Conservation (phyloP, 2,888 invertebrate genomes). For the Temnothorax rugatulus region DNA sequence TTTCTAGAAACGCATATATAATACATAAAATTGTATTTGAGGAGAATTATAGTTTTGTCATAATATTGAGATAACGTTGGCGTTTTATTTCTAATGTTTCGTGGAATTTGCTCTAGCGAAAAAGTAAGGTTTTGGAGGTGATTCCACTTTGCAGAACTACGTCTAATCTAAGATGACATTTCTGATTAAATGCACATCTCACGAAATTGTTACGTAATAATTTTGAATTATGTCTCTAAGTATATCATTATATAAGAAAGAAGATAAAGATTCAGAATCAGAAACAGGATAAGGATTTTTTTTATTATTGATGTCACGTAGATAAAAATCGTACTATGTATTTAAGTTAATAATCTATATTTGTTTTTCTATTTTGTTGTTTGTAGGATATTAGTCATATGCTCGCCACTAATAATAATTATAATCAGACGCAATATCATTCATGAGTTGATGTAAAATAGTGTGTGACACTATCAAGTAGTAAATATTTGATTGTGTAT, state of each 20-base stretch:
- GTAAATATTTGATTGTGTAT: background rate
- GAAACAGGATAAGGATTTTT: background rate
- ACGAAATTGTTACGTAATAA: background rate
- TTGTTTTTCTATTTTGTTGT: background rate
- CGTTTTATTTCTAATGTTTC: no score
- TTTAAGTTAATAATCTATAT: slow-evolving; percentile 14
- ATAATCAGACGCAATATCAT: slow-evolving; percentile 6
- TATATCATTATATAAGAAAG: background rate
- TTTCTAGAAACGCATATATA: no score
- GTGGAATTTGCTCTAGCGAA: no score
- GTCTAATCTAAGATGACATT: background rate
- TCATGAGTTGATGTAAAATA: background rate
- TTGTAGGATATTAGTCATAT: background rate
- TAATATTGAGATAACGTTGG: no score
- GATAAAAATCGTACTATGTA: background rate
- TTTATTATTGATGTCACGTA: background rate
- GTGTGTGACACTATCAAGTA: background rate
- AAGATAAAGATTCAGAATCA: background rate
- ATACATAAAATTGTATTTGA: no score
- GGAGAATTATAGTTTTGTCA: no score
- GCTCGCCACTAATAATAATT: slow-evolving; percentile 4
- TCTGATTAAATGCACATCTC: background rate
- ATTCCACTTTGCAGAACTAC: no score
- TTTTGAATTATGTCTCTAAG: background rate
- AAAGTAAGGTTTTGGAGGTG: no score